Evolutionary conservation across 2,888 invertebrate species (phyloP), one percentile per base, ranked within the genome.

Genomic region (Caenorhabditis imperialis): DNA sequence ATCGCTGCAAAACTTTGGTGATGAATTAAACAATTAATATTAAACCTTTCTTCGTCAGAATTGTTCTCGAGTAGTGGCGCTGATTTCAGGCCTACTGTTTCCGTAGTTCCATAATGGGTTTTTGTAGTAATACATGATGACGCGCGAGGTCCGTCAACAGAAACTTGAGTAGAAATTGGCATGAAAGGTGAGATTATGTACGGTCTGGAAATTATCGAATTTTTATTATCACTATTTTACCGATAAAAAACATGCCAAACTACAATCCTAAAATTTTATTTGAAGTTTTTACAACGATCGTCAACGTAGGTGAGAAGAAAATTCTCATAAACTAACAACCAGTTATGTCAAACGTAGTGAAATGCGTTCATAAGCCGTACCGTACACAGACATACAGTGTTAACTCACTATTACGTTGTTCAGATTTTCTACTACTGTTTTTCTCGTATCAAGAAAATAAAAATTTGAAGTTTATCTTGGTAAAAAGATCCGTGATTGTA

Each of bases 131-230:
- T 45, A 33, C 14, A 12, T 5, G 33, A 45, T 6, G 51, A 33
- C 20, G 44, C 18, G 23, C 44, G 57, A 22, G 67, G 54, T 35
- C 73, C 73, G 53, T 82, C 81, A 7, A 81, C 70, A 7, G 82
- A 79, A 5, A 82, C 65, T 74, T 84, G 84, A 4, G 84, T 85
- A n/a, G 84, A 81, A 38, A 86, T 81, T 20, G 85, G 86, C 85
- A 86, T 86, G 63, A 86, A 86, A 3, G 86, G 85, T 3, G 83
- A 83, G 3, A 83, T 81, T 51, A 86, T 84, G 50, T 85, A 62
- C 1, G 86, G 86, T 47, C 86, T 86, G 72, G 67, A 84, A 62
- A 38, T 25, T 7, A 22, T 37, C 10, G 6, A 3, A 18, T 7
- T 14, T 14, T 18, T n/a, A 50, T 8, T 12, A 50, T 8, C 2